These are phyloP conservation scores for Burhinus oedicnemus DNA, from an alignment of 2,113 vertebrate genomes.

Conservation along the genomic window DNA sequence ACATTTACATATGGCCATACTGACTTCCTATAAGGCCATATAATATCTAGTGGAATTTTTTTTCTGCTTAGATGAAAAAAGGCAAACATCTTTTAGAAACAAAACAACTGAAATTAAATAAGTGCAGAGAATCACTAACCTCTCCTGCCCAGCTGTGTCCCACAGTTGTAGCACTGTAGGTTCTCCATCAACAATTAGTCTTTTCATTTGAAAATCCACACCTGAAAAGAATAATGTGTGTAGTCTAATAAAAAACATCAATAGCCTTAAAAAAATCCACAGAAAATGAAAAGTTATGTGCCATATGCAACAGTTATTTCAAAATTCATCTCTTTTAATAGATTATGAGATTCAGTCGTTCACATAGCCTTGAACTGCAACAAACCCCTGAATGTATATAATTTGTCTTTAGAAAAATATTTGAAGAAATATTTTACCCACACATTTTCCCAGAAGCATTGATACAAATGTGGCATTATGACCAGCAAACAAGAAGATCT, in stretches of 20 bases:
- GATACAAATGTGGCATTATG: background rate
- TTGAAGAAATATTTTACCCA: background rate
- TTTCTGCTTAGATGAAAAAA: background rate
- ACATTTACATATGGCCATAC: background rate
- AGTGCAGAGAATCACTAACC: slow-evolving; percentile 70
- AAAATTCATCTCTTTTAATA: background rate
- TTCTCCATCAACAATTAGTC: slow-evolving; percentile 92
- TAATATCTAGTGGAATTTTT: background rate
- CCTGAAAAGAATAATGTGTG: slow-evolving; percentile 73
- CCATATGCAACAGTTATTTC: background rate
- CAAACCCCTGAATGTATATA: background rate
- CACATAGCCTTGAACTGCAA: background rate
- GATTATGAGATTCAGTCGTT: background rate
- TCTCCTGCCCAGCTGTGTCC: slow-evolving; percentile 97
- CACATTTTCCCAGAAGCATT: background rate
- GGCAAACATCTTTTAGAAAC: background rate
- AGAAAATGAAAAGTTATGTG: background rate
- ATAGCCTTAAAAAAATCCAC: background rate
- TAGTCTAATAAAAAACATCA: background rate
- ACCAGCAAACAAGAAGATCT: background rate
- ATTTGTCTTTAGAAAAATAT: background rate
- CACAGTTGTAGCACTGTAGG: slow-evolving; percentile 89
- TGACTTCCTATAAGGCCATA: background rate
- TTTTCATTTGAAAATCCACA: slow-evolving; percentile 98
- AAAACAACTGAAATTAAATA: background rate